Conservation (phyloP, 2,113 vertebrate species). For the Nerophis lumbriciformis region DNA sequence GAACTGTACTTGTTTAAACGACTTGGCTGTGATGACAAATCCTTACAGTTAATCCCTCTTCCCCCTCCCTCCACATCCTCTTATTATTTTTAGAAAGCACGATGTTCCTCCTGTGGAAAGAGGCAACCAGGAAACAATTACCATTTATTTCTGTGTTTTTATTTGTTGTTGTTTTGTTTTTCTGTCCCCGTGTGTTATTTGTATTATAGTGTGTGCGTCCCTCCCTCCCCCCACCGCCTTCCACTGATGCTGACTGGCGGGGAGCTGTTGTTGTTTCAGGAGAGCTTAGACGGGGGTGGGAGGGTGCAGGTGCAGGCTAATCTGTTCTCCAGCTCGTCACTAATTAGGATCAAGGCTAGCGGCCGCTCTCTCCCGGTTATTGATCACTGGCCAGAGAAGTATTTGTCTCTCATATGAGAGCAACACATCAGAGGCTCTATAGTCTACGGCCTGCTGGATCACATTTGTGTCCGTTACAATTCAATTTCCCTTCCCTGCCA, state of each 20-base stretch:
- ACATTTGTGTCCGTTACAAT: not conserved
- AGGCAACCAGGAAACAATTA: not conserved
- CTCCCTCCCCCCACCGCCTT: not conserved
- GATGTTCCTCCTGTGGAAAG: conserved; percentile 6
- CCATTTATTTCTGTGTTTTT: not conserved
- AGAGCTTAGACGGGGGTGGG: conserved; percentile 28
- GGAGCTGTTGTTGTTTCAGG: conserved; percentile 53
- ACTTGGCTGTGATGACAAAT: conserved; percentile 12
- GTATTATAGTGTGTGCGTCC: not conserved
- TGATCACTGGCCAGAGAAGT: conserved; percentile 35
- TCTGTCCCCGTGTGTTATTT: not conserved
- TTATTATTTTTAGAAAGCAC: conserved; percentile 5
- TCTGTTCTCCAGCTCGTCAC: conserved; percentile 56
- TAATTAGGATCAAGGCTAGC: conserved; percentile 62
- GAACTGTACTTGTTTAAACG: conserved; percentile 33
- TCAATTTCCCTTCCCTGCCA: not conserved
- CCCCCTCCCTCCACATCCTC: conserved; percentile 2
- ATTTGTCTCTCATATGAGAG: conserved; percentile 1
- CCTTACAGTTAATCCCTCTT: conserved; percentile 24
- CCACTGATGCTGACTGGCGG: conserved; percentile 27
- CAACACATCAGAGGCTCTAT: not conserved
- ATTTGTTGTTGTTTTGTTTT: not conserved
- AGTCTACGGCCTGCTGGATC: not conserved
- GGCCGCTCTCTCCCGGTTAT: conserved; percentile 52
- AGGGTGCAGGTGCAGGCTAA: conserved; percentile 54